phyloP scores from a whole-genome alignment of 2,113 vertebrate genomes.

The Paedocypris sp. region DNA sequence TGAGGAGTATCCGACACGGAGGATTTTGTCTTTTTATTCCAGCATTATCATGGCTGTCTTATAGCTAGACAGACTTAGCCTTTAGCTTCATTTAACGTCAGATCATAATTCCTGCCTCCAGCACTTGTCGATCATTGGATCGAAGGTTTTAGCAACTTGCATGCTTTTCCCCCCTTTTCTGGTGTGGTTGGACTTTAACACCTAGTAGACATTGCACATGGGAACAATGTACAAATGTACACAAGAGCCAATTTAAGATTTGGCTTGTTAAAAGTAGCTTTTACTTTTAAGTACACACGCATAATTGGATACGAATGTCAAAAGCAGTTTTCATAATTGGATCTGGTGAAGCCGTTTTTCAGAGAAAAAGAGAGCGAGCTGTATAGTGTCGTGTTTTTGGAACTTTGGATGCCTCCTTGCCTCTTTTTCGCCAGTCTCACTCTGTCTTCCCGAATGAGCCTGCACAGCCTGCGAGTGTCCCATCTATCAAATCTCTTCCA shows the following conservation, averaged over 20 bases:
- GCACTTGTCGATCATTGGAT: conserved; percentile 22
- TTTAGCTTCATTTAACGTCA: conserved; percentile 6
- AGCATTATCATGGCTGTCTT: background rate
- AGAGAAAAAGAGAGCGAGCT: too few species aligned
- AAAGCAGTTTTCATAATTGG: background rate
- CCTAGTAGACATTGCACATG: too few species aligned
- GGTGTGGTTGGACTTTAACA: too few species aligned
- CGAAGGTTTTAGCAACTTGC: conserved; percentile 13
- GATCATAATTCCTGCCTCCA: conserved; percentile 9
- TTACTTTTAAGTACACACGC: background rate
- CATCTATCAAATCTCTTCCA: too few species aligned
- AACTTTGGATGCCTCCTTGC: too few species aligned
- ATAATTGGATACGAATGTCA: background rate
- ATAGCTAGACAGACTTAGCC: background rate
- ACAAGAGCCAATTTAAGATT: background rate
- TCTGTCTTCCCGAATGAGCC: too few species aligned
- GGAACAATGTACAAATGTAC: too few species aligned
- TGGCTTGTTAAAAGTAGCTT: background rate
- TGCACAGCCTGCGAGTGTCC: too few species aligned
- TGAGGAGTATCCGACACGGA: background rate
- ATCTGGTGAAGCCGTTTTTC: too few species aligned
- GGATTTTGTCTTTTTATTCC: background rate
- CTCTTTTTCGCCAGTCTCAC: too few species aligned
- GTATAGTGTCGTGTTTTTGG: too few species aligned
- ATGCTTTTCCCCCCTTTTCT: background rate